Base-by-base conservation (phyloP, 2,888 invertebrate genomes). In the Tortricodes alternella region DNA sequence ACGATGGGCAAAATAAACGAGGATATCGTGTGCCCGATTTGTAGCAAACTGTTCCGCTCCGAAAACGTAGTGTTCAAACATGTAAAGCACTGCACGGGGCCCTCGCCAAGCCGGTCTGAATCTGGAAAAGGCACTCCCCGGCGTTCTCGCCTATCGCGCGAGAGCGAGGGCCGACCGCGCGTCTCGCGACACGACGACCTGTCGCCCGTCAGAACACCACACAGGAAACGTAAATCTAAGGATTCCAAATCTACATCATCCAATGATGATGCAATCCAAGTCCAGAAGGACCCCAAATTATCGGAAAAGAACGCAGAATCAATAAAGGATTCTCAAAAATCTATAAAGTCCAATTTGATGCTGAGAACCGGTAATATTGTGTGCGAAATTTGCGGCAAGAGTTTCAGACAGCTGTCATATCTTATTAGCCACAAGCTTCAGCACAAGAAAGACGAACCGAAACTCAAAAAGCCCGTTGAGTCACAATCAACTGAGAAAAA, bases 1-100 rank as follows among this genome's bases (percentile, higher is more conserved):
- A 89, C 89, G 1, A 89, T 89, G 89, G 91, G 91, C n/a, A 91
- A 89, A 77, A 91, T 91, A 38, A 89, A 91, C 67, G 90, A 91
- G 66, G 89, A 90, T 59, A 90, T 91, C 37, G 80, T 90, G 15
- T 91, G 91, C 60, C 91, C 91, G 7, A 91, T 91, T 59, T 91
- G 91, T 59, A 80, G 80, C 60, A 91, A 91, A 71, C 67, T 90
- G 15, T 91, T 91, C 65, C 77, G 91, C 60, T 88, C 90, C 18
- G 89, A 91, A 70, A 91, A 91, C 60, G 91, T 91, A 19, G 88
- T 91, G 35, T 89, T 89, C 58, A 91, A 91, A 76, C 91, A 91
- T 59, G 91, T 91, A 0, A 91, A 91, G 68, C 91, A 91, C 70
- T 91, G 91, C 58, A 86, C 87, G 1, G 91, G 91, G 0, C 85